Conservation (phyloP, 1,140 invertebrate genomes). For the Melipona quadrifasciata region DNA sequence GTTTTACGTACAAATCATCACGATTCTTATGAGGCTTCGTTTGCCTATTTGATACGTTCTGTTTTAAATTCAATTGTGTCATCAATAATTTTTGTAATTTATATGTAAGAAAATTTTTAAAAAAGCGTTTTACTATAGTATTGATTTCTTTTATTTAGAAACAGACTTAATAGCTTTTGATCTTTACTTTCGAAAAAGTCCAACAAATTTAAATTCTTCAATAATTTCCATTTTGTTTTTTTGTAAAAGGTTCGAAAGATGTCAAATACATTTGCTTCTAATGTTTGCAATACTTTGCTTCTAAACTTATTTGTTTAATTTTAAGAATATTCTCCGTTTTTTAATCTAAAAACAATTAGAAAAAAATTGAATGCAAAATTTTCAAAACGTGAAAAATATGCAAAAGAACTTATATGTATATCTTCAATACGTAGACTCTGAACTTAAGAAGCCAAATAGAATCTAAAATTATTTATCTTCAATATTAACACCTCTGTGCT, state of each 20-base stretch:
- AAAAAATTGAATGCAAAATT: neutral
- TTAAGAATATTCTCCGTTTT: too few species aligned
- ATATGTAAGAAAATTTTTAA: too few species aligned
- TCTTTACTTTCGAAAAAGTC: too few species aligned
- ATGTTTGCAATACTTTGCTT: too few species aligned
- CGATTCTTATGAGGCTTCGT: neutral
- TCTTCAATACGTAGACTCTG: neutral
- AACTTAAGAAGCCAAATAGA: neutral
- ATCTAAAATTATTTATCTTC: neutral
- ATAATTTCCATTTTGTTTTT: too few species aligned
- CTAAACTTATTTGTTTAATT: too few species aligned
- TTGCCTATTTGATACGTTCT: neutral
- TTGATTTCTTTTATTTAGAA: too few species aligned
- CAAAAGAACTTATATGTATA: neutral
- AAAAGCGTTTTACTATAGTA: too few species aligned
- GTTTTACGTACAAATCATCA: conserved; percentile 11
- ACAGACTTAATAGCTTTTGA: too few species aligned
- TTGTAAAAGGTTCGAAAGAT: too few species aligned
- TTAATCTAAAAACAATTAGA: neutral
- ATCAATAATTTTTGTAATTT: neutral
- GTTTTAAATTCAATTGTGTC: neutral
- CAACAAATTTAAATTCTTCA: too few species aligned
- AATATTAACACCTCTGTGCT: neutral
- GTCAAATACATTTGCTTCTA: too few species aligned
- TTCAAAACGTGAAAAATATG: neutral